A percentile compares a stretch with the other conserved stretches of the same genome.
phyloP scores from a whole-genome alignment of 2,797 vertebrate species.

The Prionace glauca region DNA sequence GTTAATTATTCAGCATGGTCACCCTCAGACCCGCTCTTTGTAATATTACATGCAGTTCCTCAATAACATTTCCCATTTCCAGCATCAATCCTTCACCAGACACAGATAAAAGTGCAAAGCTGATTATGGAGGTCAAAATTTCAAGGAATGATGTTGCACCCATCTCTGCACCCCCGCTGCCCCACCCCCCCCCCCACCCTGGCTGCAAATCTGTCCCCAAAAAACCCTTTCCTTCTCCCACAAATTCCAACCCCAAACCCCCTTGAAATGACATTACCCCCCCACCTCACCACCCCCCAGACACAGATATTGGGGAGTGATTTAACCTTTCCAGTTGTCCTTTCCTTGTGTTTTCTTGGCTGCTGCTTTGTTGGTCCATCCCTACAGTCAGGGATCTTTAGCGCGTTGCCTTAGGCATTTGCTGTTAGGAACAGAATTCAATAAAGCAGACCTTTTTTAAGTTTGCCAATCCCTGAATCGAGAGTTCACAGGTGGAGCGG shows the following conservation, averaged over 20 bases:
- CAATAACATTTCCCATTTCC: neutral
- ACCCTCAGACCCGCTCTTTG: neutral
- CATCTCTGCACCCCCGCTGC: no score
- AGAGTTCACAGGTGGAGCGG: neutral
- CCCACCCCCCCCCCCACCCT: no score
- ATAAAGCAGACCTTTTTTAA: no score
- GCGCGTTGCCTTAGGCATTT: neutral
- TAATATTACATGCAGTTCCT: conserved; percentile 3
- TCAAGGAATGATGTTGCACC: neutral
- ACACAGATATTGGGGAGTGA: neutral
- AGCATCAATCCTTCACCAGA: neutral
- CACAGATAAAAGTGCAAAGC: neutral
- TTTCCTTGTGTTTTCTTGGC: neutral
- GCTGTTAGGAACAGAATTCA: neutral
- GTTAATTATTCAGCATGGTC: neutral
- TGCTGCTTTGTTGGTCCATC: neutral
- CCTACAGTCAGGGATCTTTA: neutral
- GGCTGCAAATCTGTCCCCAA: neutral
- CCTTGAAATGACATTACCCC: no score
- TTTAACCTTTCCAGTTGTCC: neutral
- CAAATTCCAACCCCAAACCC: neutral
- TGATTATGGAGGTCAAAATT: neutral
- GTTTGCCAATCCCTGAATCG: no score
- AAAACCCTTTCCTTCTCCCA: neutral
- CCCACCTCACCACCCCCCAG: no score